Evolutionary conservation across 2,888 invertebrate genomes (phyloP), one percentile per base, ranked within the genome.

Genomic region (Argyresthia albistria): DNA sequence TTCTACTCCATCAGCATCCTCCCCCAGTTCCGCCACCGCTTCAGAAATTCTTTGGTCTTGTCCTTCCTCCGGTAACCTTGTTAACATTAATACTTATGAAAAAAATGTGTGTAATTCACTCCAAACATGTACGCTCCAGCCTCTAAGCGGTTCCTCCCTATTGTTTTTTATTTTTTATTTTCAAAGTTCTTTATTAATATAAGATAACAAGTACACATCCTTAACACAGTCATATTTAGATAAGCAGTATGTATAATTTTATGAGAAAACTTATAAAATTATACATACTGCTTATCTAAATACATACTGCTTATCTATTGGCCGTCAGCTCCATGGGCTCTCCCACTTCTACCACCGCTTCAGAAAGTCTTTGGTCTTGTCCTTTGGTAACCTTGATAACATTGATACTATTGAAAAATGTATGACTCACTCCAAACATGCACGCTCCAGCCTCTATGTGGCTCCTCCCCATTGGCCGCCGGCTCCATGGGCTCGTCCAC

Each of bases 61-160:
- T 93, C 93, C 67, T 91, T 91, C 35, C 93, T 93, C 67, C 91
- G 91, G 71, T 93, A n/a, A n/a, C n/a, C n/a, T n/a, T n/a, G n/a
- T n/a, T n/a, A n/a, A n/a, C n/a, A n/a, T n/a, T n/a, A n/a, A n/a
- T n/a, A n/a, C n/a, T n/a, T n/a, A n/a, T n/a, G n/a, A n/a, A n/a
- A n/a, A n/a, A n/a, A n/a, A n/a, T n/a, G n/a, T 36, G 8, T 9
- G 11, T 15, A 56, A 78, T 90, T 90, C 77, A 93, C 93, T 92
- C 93, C 93, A 93, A 58, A 93, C 91, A 69, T 93, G 93, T 16
- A 93, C 93, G 65, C 92, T 93, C 93, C 93, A 93, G n/a, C 92
- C 91, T 48, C 89, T 88, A 35, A 88, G 84, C 50, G 88, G 88
- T 35, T 79, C 82, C 8, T 86, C 87, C 8, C n/a, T n/a, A n/a